Evolutionary conservation across 1,140 invertebrate genomes (phyloP).

Genomic region (Colletes gigas): DNA sequence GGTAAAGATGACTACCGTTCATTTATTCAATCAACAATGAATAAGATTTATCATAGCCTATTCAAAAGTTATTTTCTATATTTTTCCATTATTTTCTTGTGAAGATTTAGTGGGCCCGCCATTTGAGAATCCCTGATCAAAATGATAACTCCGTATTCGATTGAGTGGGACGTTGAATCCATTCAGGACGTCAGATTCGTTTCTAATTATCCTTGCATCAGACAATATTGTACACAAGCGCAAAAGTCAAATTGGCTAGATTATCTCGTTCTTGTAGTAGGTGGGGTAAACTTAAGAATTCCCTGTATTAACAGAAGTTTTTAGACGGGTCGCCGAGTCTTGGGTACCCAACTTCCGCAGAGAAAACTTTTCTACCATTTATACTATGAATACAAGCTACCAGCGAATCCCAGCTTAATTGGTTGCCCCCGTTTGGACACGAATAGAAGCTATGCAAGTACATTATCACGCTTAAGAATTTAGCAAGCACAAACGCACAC

Average conservation of each 20-base stretch:
- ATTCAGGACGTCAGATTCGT: background rate
- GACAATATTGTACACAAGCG: background rate
- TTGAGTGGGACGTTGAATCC: background rate
- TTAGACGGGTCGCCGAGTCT: background rate
- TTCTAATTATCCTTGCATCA: conserved; percentile 27
- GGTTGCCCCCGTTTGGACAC: conserved; percentile 32
- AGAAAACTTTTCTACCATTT: conserved; percentile 27
- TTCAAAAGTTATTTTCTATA: too few relatives aligned
- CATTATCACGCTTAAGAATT: conserved; percentile 31
- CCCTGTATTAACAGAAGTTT: conserved; percentile 38
- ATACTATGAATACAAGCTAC: conserved; percentile 14
- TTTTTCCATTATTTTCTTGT: too few relatives aligned
- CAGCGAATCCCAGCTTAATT: conserved; percentile 24
- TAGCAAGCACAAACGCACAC: too few relatives aligned
- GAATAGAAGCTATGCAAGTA: conserved; percentile 32
- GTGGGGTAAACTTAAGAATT: conserved; percentile 35
- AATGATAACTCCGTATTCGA: background rate
- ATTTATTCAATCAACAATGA: too few relatives aligned
- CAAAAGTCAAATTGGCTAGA: background rate
- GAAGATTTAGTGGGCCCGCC: too few relatives aligned
- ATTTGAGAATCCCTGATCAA: too few relatives aligned
- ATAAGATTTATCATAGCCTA: too few relatives aligned
- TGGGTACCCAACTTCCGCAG: background rate
- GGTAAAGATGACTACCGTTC: too few relatives aligned
- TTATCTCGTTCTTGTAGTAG: conserved; percentile 20